Percentiles rank a stretch among this genome's conserved stretches.
phyloP scores from a whole-genome alignment of 2,888 invertebrate genomes.

The Plebejus melissa region DNA sequence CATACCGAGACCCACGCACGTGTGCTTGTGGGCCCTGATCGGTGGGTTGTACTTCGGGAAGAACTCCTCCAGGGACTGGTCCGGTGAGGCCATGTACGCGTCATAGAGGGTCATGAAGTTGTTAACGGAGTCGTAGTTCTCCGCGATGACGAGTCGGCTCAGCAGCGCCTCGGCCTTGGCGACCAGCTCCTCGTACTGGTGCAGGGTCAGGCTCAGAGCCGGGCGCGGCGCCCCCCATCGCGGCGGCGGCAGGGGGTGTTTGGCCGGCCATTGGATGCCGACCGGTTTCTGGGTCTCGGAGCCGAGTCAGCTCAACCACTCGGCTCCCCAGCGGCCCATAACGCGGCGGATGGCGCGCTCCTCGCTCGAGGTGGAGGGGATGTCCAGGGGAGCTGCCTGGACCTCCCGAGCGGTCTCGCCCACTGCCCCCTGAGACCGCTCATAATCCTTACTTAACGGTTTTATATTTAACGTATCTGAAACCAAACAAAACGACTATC shows the following conservation, averaged over 20 bases:
- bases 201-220: slow-evolving; percentile 85
- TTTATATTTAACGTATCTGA: slow-evolving; percentile 76
- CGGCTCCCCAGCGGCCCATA: slow-evolving; percentile 94
- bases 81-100: slow-evolving; percentile 82
- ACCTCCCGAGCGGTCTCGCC: slow-evolving; percentile 67
- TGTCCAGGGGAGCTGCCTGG: slow-evolving; percentile 50
- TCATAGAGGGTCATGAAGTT: slow-evolving; percentile 87
- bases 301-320: slow-evolving; percentile 99
- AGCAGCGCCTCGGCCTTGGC: slow-evolving; percentile 89
- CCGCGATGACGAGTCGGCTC: slow-evolving; percentile 89
- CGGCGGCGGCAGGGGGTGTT: slow-evolving; percentile 71
- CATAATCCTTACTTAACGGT: slow-evolving; percentile 73
- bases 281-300: slow-evolving; percentile 49
- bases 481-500: slow-evolving; percentile 37
- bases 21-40: slow-evolving; percentile 90
- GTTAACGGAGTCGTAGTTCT: slow-evolving; percentile 94
- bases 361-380: slow-evolving; percentile 65
- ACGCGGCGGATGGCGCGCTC: slow-evolving; percentile 72
- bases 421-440: slow-evolving; percentile 67
- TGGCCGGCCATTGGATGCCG: slow-evolving; percentile 66
- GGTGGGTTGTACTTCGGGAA: slow-evolving; percentile 90
- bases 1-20: slow-evolving; percentile 93
- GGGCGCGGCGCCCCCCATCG: slow-evolving; percentile 72
- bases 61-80: slow-evolving; percentile 84
- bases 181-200: slow-evolving; percentile 90